Evolutionary conservation across 2,888 invertebrate genomes (phyloP), one percentile per base, ranked within the genome.

Genomic region (Heliconius ethilla): DNA sequence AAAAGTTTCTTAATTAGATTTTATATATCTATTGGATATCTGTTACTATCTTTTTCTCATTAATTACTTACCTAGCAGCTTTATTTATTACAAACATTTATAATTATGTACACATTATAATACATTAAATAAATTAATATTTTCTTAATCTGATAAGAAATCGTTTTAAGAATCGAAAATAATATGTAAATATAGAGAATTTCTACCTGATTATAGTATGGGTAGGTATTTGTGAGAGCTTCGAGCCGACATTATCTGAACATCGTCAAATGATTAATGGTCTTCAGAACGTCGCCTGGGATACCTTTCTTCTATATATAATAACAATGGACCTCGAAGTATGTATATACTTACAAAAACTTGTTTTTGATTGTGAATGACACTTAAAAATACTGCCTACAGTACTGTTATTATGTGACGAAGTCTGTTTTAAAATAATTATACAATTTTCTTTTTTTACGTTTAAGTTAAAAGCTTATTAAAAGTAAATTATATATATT

Each of bases 191-290:
- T 81, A 74, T 80, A 80, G 85, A 83, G 83, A 81, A 85, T 85
- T 87, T 84, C 79, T 82, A 81, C 83, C 80, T 85, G 80, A 75
- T 75, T 81, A 80, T 83, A 82, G 81, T 86, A 73, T 73, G 45
- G 51, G 51, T 51, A 59, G 9, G 59, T n/a, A 59, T 75, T 78
- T 84, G 83, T 86, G 85, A 83, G 86, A 83, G 85, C 83, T 82
- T 82, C 86, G 85, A 80, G 85, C 85, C 86, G 88, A 89, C 89
- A 90, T 90, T 92, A 91, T 92, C 92, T 90, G 83, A 83, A 82
- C 89, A 85, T 87, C 85, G 88, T 89, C 89, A 81, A 90, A 92
- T 93, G 93, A 94, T 93, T 91, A 93, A 94, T 94, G 90, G 86
- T 84, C 85, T 82, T 89, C 89, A 85, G 86, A 89, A 84, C 89